Conservation (phyloP, 2,888 invertebrate genomes). For the Epistrophella euchroma region DNA sequence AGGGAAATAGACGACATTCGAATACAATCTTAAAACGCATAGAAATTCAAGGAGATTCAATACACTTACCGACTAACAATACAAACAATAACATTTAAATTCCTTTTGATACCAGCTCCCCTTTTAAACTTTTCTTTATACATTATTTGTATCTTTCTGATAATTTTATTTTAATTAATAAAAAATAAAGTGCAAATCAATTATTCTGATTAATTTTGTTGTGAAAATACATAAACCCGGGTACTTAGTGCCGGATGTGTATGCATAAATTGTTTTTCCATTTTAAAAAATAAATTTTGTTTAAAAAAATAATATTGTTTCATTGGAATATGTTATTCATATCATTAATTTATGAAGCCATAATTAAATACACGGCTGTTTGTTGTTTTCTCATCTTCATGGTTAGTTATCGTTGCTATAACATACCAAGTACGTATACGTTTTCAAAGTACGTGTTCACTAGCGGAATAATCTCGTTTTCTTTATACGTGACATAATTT, state of each 20-base stretch:
- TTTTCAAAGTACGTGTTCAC: conserved; percentile 3
- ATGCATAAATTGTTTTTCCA: conserved; percentile 50
- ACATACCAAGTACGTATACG: not conserved
- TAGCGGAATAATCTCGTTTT: conserved; percentile 19
- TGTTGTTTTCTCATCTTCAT: not conserved
- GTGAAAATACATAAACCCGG: conserved; percentile 34
- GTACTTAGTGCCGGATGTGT: conserved; percentile 41
- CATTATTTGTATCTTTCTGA: conserved; percentile 6
- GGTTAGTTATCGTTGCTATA: not conserved
- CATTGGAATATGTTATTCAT: not conserved
- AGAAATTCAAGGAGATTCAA: conserved; percentile 46
- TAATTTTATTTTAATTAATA: conserved; percentile 20
- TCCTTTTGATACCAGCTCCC: conserved; percentile 62
- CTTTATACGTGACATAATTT: conserved; percentile 28
- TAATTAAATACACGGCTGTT: not conserved
- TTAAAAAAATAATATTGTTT: conserved; percentile 35
- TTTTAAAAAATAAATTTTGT: conserved; percentile 63
- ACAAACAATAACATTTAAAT: conserved; percentile 2
- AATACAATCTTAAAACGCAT: conserved; percentile 32
- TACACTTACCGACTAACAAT: conserved; percentile 34
- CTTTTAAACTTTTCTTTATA: conserved; percentile 3
- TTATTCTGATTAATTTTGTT: conserved; percentile 46
- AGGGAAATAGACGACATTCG: conserved; percentile 33
- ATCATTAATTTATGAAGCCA: not conserved
- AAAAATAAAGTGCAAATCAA: conserved; percentile 24